Evolutionary conservation across 2,113 vertebrate species (phyloP).

Genomic region (Lepus europaeus): DNA sequence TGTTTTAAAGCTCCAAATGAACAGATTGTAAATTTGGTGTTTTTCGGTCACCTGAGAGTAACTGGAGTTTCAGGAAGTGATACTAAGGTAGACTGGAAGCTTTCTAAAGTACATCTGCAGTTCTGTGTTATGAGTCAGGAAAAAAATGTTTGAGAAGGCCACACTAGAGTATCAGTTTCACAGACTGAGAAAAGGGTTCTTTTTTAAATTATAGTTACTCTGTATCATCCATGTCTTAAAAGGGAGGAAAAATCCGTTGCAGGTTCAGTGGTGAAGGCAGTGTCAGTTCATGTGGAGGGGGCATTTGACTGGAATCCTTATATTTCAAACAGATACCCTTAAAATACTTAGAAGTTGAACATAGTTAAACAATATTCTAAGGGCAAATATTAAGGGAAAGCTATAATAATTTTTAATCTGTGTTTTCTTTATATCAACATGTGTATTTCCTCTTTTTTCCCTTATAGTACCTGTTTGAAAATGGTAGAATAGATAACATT

Average conservation of each 20-base stretch:
- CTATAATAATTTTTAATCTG: neutral
- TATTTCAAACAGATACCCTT: conserved; percentile 25
- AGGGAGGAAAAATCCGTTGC: conserved; percentile 28
- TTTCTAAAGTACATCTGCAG: neutral
- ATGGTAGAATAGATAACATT: conserved; percentile 98
- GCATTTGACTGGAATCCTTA: conserved; percentile 7
- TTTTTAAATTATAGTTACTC: conserved; percentile 14
- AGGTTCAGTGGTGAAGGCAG: neutral
- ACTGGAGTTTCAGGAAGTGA: conserved; percentile 32
- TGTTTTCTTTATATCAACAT: conserved; percentile 74
- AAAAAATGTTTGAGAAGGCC: conserved; percentile 35
- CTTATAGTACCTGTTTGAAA: conserved; percentile 96
- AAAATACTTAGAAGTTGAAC: conserved; percentile 14
- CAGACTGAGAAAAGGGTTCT: conserved; percentile 19
- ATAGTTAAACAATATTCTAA: neutral
- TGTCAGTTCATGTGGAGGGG: neutral
- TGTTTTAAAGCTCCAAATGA: conserved; percentile 7
- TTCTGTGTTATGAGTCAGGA: neutral
- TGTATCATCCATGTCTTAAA: neutral
- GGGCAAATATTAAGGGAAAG: conserved; percentile 36
- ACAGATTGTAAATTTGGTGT: conserved; percentile 23
- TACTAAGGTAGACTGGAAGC: neutral
- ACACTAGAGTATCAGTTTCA: conserved; percentile 17
- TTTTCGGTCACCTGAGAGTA: neutral
- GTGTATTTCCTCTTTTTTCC: conserved; percentile 80